Base-by-base conservation (phyloP, 2,888 invertebrate genomes). In the Cylindroiulus punctatus region DNA sequence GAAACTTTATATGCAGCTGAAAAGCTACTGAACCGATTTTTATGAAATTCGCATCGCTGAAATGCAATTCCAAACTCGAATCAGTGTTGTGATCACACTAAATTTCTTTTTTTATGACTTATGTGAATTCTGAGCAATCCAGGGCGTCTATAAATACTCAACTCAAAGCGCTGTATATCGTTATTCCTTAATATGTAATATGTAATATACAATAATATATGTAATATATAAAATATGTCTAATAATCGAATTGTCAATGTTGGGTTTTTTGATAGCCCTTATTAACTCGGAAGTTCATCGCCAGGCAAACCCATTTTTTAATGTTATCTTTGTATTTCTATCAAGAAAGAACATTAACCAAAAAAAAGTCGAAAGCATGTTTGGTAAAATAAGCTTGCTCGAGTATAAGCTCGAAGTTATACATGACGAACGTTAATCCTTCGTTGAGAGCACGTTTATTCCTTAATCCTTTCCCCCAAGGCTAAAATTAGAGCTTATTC, bases 51-150 rank as follows among this genome's bases (percentile, higher is more conserved):
- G 26, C 65, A 26, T 65, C 65, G 12, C 12, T 65, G 26, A 65
- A 65, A 65, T 65, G 26, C n/a, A 65, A 65, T 65, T 65, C 26
- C 26, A 65, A 65, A n/a, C 26, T 65, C 26, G 65, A 65, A 65
- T 65, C 65, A 26, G 26, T 65, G 65, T 65, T 65, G 26, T 2
- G 26, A 65, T 65, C 26, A 65, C 26, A 26, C 65, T 65, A 12
- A 65, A 0, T 22, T 65, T 12, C 10, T 2, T 65, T 26, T 65
- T 65, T 26, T 47, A 47, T 47, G 17, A 47, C 47, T 47, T 57
- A 3, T n/a, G n/a, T 57, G 57, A 57, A n/a, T 57, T 22, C 17
- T 22, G 57, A 57, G 57, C 57, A 57, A 22, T 57, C 17, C 7
- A 57, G 22, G n/a, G n/a, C 57, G n/a, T 57, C n/a, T n/a, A n/a